Evolutionary conservation across 2,888 invertebrate species (phyloP), one percentile per base, ranked within the genome.

Genomic region (Sarcophaga rosellei): DNA sequence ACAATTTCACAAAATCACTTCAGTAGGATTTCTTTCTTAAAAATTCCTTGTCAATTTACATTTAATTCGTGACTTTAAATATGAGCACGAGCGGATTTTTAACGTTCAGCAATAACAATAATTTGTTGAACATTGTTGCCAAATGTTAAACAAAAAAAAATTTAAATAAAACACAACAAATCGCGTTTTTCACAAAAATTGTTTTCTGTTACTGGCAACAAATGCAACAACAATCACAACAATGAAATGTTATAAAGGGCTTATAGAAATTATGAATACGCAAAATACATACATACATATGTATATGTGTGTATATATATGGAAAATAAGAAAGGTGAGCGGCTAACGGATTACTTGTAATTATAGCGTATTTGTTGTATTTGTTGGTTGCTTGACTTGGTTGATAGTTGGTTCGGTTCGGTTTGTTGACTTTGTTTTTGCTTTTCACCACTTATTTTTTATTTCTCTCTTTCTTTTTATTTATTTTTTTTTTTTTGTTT

Each of bases 371-470:
- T 25, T 47, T 23, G 5, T 74, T 74, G 4, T 45, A 12, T 74
- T 81, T 74, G 66, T 44, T 44, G 68, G 62, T 47, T 75, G 68
- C 47, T 70, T 62, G 44, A 62, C 25, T n/a, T 47, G 47, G 44
- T 66, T 76, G 57, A 45, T 72, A 72, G 35, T n/a, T 66, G 65
- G 65, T 47, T 76, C 35, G 35, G 35, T 85, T 75, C 75, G 75
- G 79, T 82, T 79, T 85, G 72, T 79, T 85, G 75, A 82, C 82
- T 79, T 82, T 72, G 35, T 35, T 35, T 35, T 35, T 35, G 70
- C 66, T 44, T 77, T 81, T 75, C 81, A 69, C 35, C 35, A 35
- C 35, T 35, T 35, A 35, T 35, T 35, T 35, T 35, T 35, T 35
- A 15, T 17, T 10, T 53, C 15, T 53, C 17, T 53, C 10, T n/a